Base-by-base conservation (phyloP, 2,113 vertebrate species). In the Manacus vitellinus region DNA sequence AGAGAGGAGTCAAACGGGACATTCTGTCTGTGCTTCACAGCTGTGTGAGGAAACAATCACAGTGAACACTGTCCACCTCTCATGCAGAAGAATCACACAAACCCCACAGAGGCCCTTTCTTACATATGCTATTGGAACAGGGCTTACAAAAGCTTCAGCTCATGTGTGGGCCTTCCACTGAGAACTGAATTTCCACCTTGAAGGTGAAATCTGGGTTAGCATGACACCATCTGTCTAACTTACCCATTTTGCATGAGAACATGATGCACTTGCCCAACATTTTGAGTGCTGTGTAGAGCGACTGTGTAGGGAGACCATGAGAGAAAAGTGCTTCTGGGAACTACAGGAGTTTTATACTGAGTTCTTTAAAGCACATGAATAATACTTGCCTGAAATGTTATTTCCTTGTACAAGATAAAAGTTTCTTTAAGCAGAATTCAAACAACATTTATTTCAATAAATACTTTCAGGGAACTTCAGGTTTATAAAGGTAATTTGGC, bases 151-250 rank as follows among this genome's bases (percentile, higher is more conserved):
- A 73, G 37, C 56, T 74, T 67, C 61, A 51, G 30, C 16, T 41
- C 6, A 2, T 5, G 4, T 0, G 0, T 61, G 49, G 56, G 35
- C 35, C 44, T 66, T 86, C n/a, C 39, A 4, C 35, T 0, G 0
- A 37, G 31, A 61, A 23, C 1, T n/a, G 33, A 55, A 55, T 66
- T 65, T 86, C 68, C 47, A 7, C 39, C 30, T 77, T 47, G 47
- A 44, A 72, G 44, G 65, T 52, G 84, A 71, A 49, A 63, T 55
- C 61, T 44, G 62, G 46, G 28, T 56, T 49, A 85, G 41, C 30
- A 9, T 23, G 41, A 72, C 56, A 51, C 51, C 12, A 3, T 51
- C 59, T 61, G 13, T 28, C 51, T 44, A 35, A 59, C 20, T 2
- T 58, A 35, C 43, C 39, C 62, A 8, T 54, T 88, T 46, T 25